Evolutionary conservation across 1,140 invertebrate genomes (phyloP), one percentile per base, ranked within the genome.

Genomic region (Teleopsis dalmanni): DNA sequence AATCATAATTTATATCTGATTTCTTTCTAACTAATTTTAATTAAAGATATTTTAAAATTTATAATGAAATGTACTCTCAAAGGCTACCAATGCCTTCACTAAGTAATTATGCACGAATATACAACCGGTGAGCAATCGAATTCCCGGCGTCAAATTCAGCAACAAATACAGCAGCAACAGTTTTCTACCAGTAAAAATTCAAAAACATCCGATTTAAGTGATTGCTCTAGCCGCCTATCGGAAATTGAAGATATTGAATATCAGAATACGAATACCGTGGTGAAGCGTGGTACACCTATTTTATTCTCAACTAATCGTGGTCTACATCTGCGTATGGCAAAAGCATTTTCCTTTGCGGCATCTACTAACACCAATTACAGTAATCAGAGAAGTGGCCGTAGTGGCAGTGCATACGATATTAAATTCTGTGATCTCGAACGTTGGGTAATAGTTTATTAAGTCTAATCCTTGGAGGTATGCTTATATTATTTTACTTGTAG

Each of bases 401-500:
- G 26, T 8, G 19, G 8, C 25, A 16, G 23, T 22, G 53, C 42
- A 21, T 60, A 66, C 29, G 60, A 57, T 41, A 63, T 65, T 18
- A 53, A 46, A 31, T 66, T 66, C 38, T 66, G 63, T 53, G 63
- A 66, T 53, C 44, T 66, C 35, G 63, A 66, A 45, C 58, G 63
- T 18, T 66, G 63, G 63, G 63, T 66, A n/a, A 31, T 31, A 31
- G n/a, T 31, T 31, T 31, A 31, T n/a, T 31, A 31, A n/a, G n/a
- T n/a, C n/a, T n/a, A n/a, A n/a, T n/a, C n/a, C n/a, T n/a, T n/a
- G n/a, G n/a, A n/a, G n/a, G n/a, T n/a, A n/a, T n/a, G n/a, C n/a
- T n/a, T n/a, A n/a, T n/a, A n/a, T n/a, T n/a, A n/a, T n/a, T n/a
- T n/a, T n/a, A n/a, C n/a, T n/a, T n/a, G n/a, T n/a, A n/a, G n/a